Base-by-base conservation (phyloP, 2,113 vertebrate genomes). In the Pholis gunnellus region DNA sequence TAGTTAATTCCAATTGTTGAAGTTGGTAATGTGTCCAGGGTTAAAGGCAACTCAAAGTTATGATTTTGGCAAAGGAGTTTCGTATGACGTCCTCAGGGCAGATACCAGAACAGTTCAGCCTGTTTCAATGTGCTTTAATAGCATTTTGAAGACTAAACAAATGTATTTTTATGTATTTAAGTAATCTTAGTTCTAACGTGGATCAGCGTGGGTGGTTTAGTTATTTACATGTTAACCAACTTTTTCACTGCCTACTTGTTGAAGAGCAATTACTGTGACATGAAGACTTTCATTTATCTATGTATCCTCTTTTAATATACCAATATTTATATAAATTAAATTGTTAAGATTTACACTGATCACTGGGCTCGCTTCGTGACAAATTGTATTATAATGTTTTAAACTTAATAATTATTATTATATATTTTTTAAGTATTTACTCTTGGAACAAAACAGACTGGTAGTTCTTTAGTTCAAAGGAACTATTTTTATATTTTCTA, bases 1-100 rank as follows among this genome's bases (percentile, higher is more conserved):
- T 7, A 0, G 9, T 20, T 6, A n/a, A 1, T 18, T 70, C 0
- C 0, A 6, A 25, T 64, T 0, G 20, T 20, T 25, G 0, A 14
- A 11, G 10, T 20, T 64, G 2, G 17, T 27, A 18, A 3, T 25
- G 5, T 36, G 1, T 0, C 3, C 0, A 11, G 4, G 1, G 22
- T 15, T 38, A 0, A 15, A 22, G 4, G 25, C 3, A 4, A 22
- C 2, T 8, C 13, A 15, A 90, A 81, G 1, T 29, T 6, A 4
- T 1, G 1, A 1, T 52, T 79, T 75, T 65, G 54, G 8, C 29
- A 22, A 64, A 0, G 56, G 64, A 42, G 61, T 20, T 78, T 79
- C 5, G 81, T 38, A 0, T 22, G 4, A 25, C 44, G 66, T 66
- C n/a, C 9, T 70, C 22, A 44, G 17, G 50, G n/a, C 7, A 17